Evolutionary conservation across 1,140 invertebrate genomes (phyloP), one percentile per base, ranked within the genome.

Genomic region (Saccostrea glomerata): DNA sequence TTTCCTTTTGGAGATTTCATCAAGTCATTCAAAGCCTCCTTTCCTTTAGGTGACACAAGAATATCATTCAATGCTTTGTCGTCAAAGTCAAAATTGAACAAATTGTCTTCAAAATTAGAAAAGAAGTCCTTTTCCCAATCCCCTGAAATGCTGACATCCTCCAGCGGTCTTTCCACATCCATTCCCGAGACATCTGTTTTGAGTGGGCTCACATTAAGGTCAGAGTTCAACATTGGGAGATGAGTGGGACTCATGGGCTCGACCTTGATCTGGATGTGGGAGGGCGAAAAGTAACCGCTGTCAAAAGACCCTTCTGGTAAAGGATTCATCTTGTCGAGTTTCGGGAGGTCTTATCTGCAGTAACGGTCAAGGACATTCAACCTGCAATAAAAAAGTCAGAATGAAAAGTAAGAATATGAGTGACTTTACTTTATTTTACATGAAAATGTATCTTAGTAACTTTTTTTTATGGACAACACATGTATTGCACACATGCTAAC

Each of bases 41-140:
- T 90, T 30, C 85, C 91, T 89, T 87, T 91, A 54, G 89, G 91
- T 40, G 91, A 91, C 20, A 86, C 85, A 20, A 92, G 60, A 70
- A 92, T 88, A 6, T 89, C 90, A 84, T 90, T 88, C 63, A 90
- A 86, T 40, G 89, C 88, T 30, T 89, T 60, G 17, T 91, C 91
- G 70, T 89, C 85, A 58, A 87, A 66, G 84, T 91, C 91, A 36
- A 92, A 89, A 55, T 89, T 88, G 58, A 92, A 91, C 9, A 92
- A 82, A 83, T 92, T 91, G 60, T 91, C 92, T 86, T 92, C 90
- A 89, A 92, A 92, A 87, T 90, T 90, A 6, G 89, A 85, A 82
- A 92, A 89, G 73, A 92, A 91, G 60, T 90, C 90, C 47, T 90
- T 91, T 70, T 92, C 92, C 92, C 90, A 91, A 23, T 91, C 92